Conservation (phyloP, 2,113 vertebrate species). For the Emydocephalus ijimae region DNA sequence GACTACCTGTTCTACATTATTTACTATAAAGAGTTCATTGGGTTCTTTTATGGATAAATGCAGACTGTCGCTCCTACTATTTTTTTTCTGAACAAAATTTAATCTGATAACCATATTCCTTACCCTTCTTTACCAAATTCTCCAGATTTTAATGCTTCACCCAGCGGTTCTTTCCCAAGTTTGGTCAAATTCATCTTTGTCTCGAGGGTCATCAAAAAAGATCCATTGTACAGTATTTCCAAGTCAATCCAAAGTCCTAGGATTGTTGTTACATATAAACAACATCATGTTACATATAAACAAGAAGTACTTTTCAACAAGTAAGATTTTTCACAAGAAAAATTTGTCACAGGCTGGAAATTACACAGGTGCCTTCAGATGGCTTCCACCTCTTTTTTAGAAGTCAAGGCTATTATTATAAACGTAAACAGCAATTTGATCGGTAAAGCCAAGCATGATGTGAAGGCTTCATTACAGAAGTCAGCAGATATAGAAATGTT, state of each 20-base stretch:
- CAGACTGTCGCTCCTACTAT: not conserved
- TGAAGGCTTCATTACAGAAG: not conserved
- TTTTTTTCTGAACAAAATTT: fast-evolving
- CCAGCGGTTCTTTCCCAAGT: slow-evolving; percentile 89
- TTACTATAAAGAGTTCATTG: not conserved
- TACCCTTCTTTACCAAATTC: slow-evolving; percentile 94
- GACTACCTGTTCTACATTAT: not conserved
- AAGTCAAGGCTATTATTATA: not conserved
- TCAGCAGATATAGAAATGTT: not conserved
- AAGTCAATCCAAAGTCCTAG: slow-evolving; percentile 95
- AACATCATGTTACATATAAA: not conserved
- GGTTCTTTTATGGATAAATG: not conserved
- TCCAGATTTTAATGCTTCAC: slow-evolving; percentile 82
- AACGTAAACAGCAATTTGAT: not conserved
- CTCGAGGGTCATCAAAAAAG: slow-evolving; percentile 96
- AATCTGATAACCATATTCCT: slow-evolving; percentile 51
- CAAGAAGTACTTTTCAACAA: not conserved
- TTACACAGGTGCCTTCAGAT: not conserved
- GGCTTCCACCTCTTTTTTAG: not conserved
- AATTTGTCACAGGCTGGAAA: not conserved
- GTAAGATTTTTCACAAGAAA: no score
- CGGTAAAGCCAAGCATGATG: not conserved
- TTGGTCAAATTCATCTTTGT: slow-evolving; percentile 98
- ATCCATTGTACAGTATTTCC: slow-evolving; percentile 92
- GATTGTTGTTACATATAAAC: slow-evolving; percentile 10